Evolutionary conservation across 2,113 vertebrate species (phyloP).

Genomic region (Cololabis saira): DNA sequence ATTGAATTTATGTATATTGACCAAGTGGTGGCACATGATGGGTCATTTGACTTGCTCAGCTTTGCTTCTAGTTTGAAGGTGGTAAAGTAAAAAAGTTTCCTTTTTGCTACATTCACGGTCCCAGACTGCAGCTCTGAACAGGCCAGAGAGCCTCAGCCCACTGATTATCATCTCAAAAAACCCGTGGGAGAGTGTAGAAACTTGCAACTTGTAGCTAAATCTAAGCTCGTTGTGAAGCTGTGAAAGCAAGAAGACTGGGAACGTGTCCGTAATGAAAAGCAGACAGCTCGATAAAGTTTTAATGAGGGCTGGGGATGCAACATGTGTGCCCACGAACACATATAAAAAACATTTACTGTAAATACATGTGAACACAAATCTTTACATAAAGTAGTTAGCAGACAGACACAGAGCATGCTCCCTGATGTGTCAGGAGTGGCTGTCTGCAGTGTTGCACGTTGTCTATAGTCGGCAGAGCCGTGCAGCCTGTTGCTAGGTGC

Average conservation of each 20-base stretch:
- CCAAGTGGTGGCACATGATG: constrained; percentile 61
- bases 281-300: constrained; percentile 45
- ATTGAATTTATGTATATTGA: constrained; percentile 49
- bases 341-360: constrained; percentile 16
- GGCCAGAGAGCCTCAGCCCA: constrained; percentile 56
- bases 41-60: constrained; percentile 50
- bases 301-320: constrained; percentile 25
- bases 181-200: constrained; percentile 61
- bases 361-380: constrained; percentile 11
- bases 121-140: constrained; percentile 42
- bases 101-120: constrained; percentile 3
- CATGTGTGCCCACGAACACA: constrained; percentile 33
- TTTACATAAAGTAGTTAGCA: not conserved
- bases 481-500: constrained; percentile 63
- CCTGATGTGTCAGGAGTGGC: not conserved
- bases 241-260: constrained; percentile 67
- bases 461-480: constrained; percentile 13
- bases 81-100: constrained; percentile 44
- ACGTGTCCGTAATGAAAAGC: constrained; percentile 66
- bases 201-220: constrained; percentile 66
- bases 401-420: not conserved
- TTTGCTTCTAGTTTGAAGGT: constrained; percentile 48
- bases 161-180: constrained; percentile 68
- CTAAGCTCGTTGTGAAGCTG: constrained; percentile 65
- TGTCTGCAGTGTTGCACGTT: constrained; percentile 5